Base-by-base conservation (phyloP, 2,113 vertebrate species). In the Sphaerodactylus townsendi region DNA sequence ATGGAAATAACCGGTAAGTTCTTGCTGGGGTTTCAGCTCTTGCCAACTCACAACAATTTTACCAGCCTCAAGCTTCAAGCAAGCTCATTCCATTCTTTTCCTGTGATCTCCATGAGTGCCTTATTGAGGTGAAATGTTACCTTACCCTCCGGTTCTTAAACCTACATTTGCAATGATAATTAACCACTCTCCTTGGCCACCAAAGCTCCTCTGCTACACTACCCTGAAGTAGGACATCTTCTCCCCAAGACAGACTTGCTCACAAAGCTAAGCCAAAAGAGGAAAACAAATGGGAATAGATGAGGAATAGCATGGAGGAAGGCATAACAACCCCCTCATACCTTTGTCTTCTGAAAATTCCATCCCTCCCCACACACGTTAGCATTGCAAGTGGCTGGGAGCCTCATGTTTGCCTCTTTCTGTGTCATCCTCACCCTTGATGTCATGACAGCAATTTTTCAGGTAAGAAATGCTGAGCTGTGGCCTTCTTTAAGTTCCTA, bases 1-100 rank as follows among this genome's bases (percentile, higher is more conserved):
- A 64, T 74, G 9, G 41, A 79, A 77, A 39, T 70, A 73, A 72
- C 77, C 76, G 21, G 64, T 44, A 1, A 1, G 71, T 2, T 41
- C 68, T 74, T 53, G 23, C 35, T 81, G 21, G 30, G 33, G 53
- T 79, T 50, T 59, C 46, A 69, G 62, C 1, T 74, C 82, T 46
- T 71, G 39, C 41, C 77, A 64, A 81, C 71, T 81, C 79, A 64
- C 48, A 15, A 83, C 5, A 69, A 37, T 17, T 39, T n/a, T n/a
- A 56, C 3, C 66, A 81, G 35, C 33, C 64, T 25, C 56, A 78
- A 77, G 81, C 46, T 83, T 2, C 50, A 59, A 76, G 33, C 72
- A 85, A n/a, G 39, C 46, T 53, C 37, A 28, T 80, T 73, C 66
- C 78, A 10, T 89, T 66, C 74, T 44, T 46, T 75, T 46, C n/a